phyloP scores from a whole-genome alignment of 2,113 vertebrate species.

The Canis aureus region DNA sequence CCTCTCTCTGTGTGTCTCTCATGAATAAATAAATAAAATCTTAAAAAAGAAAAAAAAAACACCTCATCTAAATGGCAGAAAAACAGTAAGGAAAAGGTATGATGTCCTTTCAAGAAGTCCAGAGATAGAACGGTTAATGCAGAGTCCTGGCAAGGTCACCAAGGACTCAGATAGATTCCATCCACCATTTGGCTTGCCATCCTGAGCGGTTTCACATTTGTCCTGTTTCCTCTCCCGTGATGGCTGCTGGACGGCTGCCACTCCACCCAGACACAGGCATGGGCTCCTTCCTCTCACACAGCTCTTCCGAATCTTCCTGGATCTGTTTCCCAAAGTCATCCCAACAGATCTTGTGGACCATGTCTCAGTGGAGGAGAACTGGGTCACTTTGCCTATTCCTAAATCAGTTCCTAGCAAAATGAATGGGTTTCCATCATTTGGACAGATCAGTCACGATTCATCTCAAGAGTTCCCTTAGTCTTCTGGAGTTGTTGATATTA shows the following conservation, averaged over 20 bases:
- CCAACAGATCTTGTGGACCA: not conserved
- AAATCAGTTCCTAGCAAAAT: not conserved
- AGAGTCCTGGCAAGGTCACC: not conserved
- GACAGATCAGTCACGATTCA: not conserved
- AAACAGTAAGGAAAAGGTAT: not conserved
- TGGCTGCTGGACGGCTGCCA: rapidly evolving
- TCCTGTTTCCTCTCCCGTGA: not conserved
- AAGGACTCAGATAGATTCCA: not conserved
- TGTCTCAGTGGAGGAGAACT: not conserved
- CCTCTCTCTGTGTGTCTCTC: too few species aligned
- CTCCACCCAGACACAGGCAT: not conserved
- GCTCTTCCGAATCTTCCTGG: not conserved
- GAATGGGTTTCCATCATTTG: not conserved
- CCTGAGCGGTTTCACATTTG: not conserved
- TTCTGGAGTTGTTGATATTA: not conserved
- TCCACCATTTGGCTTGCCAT: not conserved
- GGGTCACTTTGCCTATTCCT: not conserved
- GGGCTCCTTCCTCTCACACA: not conserved
- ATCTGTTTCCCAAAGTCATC: not conserved
- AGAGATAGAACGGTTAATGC: too few species aligned
- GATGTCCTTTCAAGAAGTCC: not conserved
- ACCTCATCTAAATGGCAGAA: not conserved
- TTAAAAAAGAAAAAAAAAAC: not conserved
- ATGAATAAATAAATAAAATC: too few species aligned
- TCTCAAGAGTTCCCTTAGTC: not conserved